Conservation (phyloP, 2,113 vertebrate species). For the Dendrocopos noguchii region DNA sequence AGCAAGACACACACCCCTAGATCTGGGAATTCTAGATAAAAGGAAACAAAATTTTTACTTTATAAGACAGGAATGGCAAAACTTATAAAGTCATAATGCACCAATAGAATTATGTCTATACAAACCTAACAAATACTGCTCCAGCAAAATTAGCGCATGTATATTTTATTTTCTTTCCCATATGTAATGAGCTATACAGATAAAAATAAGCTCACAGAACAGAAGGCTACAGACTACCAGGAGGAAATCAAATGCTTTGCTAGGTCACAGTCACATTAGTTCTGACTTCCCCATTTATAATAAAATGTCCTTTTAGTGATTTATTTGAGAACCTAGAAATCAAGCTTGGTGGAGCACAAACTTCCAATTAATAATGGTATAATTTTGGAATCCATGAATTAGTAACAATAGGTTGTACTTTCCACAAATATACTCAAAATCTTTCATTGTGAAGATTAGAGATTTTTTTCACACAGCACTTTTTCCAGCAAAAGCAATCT, state of each 20-base stretch:
- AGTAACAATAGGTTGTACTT: neutral
- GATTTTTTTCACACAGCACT: neutral
- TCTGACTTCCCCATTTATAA: neutral
- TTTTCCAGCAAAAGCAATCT: neutral
- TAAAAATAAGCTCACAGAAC: neutral
- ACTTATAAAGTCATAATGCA: neutral
- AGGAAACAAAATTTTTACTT: neutral
- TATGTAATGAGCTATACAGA: neutral
- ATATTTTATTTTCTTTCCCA: neutral
- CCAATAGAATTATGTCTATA: neutral
- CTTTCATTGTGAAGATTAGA: neutral
- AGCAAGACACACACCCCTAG: neutral
- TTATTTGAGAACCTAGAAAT: neutral
- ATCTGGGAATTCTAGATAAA: neutral
- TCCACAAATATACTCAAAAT: neutral
- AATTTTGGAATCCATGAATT: neutral
- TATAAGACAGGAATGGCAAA: neutral
- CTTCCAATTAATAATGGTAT: neutral
- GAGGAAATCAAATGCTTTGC: neutral
- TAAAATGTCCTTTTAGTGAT: neutral
- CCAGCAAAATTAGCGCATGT: neutral
- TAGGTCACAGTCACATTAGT: neutral
- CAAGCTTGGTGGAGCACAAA: neutral
- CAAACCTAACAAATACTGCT: neutral
- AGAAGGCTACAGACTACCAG: neutral